phyloP scores from a whole-genome alignment of 1,140 invertebrate species.

The Gryllus bimaculatus region DNA sequence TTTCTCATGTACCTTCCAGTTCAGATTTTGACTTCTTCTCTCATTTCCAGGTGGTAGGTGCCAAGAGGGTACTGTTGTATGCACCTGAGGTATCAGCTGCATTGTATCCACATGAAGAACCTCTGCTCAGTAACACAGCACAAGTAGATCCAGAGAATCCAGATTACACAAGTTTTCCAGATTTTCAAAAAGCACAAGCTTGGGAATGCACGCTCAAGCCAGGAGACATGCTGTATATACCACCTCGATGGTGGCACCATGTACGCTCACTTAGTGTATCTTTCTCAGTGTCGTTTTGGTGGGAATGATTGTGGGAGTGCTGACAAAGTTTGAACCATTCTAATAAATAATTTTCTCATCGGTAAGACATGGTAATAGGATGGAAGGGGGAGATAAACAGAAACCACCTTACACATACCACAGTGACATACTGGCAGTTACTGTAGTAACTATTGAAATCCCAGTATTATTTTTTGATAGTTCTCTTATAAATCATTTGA shows the following conservation, averaged over 20 bases:
- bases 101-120: slow-evolving; percentile 73
- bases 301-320: slow-evolving; percentile 38
- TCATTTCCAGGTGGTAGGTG: slow-evolving; percentile 64
- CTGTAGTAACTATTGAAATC: no score
- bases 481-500: no score
- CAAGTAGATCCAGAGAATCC: slow-evolving; percentile 75
- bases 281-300: slow-evolving; percentile 92
- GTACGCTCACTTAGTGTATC: slow-evolving; percentile 69
- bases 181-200: slow-evolving; percentile 54
- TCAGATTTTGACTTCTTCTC: not conserved
- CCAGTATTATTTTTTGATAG: no score
- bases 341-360: no score
- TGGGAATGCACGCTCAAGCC: slow-evolving; percentile 62
- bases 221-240: slow-evolving; percentile 86
- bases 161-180: slow-evolving; percentile 61
- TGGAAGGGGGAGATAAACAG: no score
- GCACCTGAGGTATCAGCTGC: slow-evolving; percentile 53
- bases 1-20: not conserved
- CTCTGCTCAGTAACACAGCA: slow-evolving; percentile 70
- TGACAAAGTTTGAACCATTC: no score
- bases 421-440: no score
- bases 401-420: no score
- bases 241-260: slow-evolving; percentile 91
- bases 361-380: no score
- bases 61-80: slow-evolving; percentile 78